Base-by-base conservation (phyloP, 2,888 invertebrate genomes). In the Drosophila stalkeri region DNA sequence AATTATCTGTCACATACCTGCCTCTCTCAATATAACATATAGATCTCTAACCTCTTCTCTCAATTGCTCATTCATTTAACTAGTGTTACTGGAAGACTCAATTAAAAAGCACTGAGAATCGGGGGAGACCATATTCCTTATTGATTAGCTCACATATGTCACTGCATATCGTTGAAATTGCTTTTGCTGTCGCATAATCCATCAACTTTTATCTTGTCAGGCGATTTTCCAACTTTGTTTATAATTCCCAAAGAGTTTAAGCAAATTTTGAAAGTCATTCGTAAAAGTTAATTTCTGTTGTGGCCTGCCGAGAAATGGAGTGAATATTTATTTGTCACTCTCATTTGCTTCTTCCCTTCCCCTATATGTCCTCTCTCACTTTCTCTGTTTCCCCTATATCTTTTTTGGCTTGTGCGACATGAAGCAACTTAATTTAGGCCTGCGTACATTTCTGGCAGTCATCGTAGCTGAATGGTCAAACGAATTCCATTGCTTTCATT, bases 401-500 rank as follows among this genome's bases (percentile, higher is more conserved):
- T 5, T 31, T 12, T 12, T 6, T 14, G 16, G 11, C 9, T 37
- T 27, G 18, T 60, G 62, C 47, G 64, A 16, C 64, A 49, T 12
- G 33, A 2, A 5, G 64, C 18, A 64, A 43, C 41, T 64, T 27
- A 65, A 65, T 65, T 64, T 31, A 7, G 9, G 27, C 44, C 23
- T 63, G 56, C 55, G 43, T 31, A 41, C 35, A 57, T 57, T 71
- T 52, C 31, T 59, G 46, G 23, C 16, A 41, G 66, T 75, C 67
- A 75, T 61, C 65, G 37, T 57, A 65, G 60, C 57, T 61, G 70
- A 75, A 67, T 71, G 66, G 72, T 67, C 63, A 67, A 63, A 47
- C 35, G 27, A 51, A 46, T 51, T 69, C 56, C 54, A 33, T 12
- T 20, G 56, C 39, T 41, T 63, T 27, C 43, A 51, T 60, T 60